A percentile compares a stretch with the other conserved stretches of the same genome.
These are phyloP conservation scores for Scrobipalpa atriplicella DNA, from an alignment of 2,888 invertebrate species.

Conservation along the genomic window DNA sequence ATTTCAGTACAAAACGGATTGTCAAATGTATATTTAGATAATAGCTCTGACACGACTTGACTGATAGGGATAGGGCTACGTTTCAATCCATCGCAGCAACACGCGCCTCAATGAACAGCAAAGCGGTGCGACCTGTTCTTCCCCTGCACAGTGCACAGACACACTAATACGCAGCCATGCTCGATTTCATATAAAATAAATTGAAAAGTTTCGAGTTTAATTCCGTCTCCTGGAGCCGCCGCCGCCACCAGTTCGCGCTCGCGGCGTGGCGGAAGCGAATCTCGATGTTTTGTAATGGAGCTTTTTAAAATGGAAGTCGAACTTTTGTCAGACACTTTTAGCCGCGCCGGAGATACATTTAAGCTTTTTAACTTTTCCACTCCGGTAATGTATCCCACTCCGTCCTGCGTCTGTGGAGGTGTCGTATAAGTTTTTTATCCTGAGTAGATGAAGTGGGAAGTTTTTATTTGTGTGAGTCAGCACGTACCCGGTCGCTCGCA, in stretches of 20 bases:
- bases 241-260: slow-evolving; percentile 69
- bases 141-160: slow-evolving; percentile 45
- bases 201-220: slow-evolving; percentile 77
- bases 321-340: slow-evolving; percentile 83
- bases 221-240: slow-evolving; percentile 70
- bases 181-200: slow-evolving; percentile 75
- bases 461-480: slow-evolving; percentile 69
- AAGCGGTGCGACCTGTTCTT: slow-evolving; percentile 14
- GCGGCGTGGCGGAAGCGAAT: slow-evolving; percentile 79
- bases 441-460: slow-evolving; percentile 61
- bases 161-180: slow-evolving; percentile 56
- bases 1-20: no score
- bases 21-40: no score
- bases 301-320: slow-evolving; percentile 83
- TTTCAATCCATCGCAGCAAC: neutral
- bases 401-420: slow-evolving; percentile 71
- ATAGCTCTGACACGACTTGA: no score
- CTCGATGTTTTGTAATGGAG: slow-evolving; percentile 83
- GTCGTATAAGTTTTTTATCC: slow-evolving; percentile 72
- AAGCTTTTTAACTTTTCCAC: slow-evolving; percentile 83
- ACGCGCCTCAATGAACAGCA: neutral
- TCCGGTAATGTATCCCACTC: slow-evolving; percentile 81
- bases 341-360: slow-evolving; percentile 82
- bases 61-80: neutral
- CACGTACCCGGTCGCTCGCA: slow-evolving; percentile 56